Conservation (phyloP, 2,113 vertebrate genomes). For the Ciconia boyciana region DNA sequence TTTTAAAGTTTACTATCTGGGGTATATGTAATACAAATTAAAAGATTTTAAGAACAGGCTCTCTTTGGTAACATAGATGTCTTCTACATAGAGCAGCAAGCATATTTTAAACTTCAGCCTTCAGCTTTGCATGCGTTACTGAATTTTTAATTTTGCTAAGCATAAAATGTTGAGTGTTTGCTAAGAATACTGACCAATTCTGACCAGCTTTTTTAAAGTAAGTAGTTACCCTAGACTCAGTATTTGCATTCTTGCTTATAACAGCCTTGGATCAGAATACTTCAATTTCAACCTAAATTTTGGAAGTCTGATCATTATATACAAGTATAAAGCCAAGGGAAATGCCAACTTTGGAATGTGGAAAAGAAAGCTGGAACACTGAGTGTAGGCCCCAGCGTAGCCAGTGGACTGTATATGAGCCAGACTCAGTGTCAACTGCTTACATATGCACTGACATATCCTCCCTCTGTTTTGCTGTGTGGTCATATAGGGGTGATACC, state of each 20-base stretch:
- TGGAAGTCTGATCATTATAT: background rate
- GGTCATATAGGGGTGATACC: background rate
- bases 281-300: background rate
- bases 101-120: background rate
- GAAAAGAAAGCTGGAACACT: background rate
- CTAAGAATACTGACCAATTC: background rate
- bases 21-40: background rate
- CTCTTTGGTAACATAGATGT: background rate
- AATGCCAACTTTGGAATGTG: background rate
- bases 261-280: background rate
- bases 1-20: background rate
- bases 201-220: background rate
- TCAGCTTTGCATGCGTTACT: background rate
- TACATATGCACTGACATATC: accelerated
- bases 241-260: background rate
- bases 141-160: slow-evolving; percentile 10
- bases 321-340: background rate
- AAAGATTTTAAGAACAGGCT: background rate
- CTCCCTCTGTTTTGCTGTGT: background rate
- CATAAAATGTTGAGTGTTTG: background rate
- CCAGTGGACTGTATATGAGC: background rate
- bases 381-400: background rate
- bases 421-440: background rate
- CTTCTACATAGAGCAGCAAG: background rate
- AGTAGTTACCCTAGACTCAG: background rate